These are phyloP conservation scores for Pegoplata infirma DNA, from an alignment of 2,888 invertebrate species.

Conservation along the genomic window DNA sequence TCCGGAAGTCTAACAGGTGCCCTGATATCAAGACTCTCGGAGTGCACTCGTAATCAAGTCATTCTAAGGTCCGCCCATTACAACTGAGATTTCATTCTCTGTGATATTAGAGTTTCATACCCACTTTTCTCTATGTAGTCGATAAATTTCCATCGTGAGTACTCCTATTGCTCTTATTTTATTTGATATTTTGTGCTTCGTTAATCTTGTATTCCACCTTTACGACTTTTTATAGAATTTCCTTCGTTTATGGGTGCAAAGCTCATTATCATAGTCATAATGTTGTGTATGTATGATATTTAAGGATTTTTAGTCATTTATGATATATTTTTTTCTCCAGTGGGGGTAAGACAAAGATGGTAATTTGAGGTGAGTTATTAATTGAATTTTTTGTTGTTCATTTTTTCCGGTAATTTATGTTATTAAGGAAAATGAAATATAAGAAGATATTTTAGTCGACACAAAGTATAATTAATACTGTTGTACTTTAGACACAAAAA, in stretches of 20 bases:
- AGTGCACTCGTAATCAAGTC: too few species aligned
- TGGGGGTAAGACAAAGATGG: background rate
- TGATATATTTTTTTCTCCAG: background rate
- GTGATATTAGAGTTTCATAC: too few species aligned
- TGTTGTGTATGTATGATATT: constrained; percentile 39
- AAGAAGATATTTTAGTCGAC: too few species aligned
- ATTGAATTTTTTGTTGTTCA: constrained; percentile 42
- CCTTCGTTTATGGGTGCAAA: background rate
- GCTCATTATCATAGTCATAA: constrained; percentile 50
- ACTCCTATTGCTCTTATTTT: too few species aligned
- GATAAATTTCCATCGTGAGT: too few species aligned
- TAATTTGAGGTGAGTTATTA: constrained; percentile 55
- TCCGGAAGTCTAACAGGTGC: too few species aligned
- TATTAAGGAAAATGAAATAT: background rate
- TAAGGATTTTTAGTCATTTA: constrained; percentile 33
- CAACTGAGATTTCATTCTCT: too few species aligned
- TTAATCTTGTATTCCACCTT: constrained; percentile 60
- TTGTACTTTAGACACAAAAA: too few species aligned
- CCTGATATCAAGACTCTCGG: too few species aligned
- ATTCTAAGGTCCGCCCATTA: too few species aligned
- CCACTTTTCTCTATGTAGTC: too few species aligned
- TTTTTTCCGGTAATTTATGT: constrained; percentile 46
- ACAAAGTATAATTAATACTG: too few species aligned
- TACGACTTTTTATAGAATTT: constrained; percentile 21
- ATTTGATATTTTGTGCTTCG: constrained; percentile 47